Evolutionary conservation across 2,888 invertebrate species (phyloP), one percentile per base, ranked within the genome.

Genomic region (Oscheius sp.): DNA sequence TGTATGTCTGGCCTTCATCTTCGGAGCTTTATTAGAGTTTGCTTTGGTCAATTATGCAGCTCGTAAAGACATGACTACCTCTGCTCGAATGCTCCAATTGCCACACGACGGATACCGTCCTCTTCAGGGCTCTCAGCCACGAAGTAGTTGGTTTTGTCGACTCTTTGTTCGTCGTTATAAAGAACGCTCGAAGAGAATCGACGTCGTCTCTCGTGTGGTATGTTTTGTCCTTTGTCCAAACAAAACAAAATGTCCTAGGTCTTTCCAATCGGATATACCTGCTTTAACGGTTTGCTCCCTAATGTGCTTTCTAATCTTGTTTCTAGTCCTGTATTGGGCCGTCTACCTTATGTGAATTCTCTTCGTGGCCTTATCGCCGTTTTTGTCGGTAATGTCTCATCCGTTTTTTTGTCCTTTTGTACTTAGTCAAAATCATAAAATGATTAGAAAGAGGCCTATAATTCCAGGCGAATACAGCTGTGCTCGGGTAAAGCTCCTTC

Each of bases 311-410:
- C n/a, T n/a, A 29, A 20, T 2, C n/a, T 37, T 33, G 23, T 64
- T 80, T 84, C 79, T 77, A 85, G 84, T 85, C 71, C 76, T 85
- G 70, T 85, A 85, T 74, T 85, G 85, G 85, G 81, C 83, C 64
- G 83, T 84, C 69, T 85, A 84, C 71, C 76, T 84, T 61, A 73
- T 84, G 83, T 84, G 76, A 83, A 95, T 42, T 42, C 15, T 34
- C 55, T 34, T 5, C 42, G 34, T 48, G 50, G 46, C 55, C 69
- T 46, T 70, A 34, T 68, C 12, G 33, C 17, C 23, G 1, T 58
- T 17, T 52, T 66, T 25, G 45, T 42, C 23, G 8, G 17, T 45
- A 46, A 37, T 46, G 33, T 48, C 12, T 37, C 46, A 8, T n/a
- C 29, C 27, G 31, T 37, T 2, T 31, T 20, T 63, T 63, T 6